These are phyloP conservation scores for Leptinotarsa rubiginosa DNA, from an alignment of 2,888 invertebrate species.

Conservation along the genomic window DNA sequence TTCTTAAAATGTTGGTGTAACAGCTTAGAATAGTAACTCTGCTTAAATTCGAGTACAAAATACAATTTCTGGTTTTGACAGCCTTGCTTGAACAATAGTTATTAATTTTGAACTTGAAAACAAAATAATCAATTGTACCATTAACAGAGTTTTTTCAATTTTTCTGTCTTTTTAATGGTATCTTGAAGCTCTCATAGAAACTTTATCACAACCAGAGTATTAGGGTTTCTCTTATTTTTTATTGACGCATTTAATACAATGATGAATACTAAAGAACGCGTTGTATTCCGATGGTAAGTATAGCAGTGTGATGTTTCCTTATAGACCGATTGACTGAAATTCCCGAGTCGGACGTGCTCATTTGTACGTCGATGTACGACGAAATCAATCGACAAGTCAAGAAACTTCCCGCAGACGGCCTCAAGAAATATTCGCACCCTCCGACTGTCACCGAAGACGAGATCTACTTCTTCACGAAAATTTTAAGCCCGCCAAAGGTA, in stretches of 20 bases:
- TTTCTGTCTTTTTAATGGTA: no score
- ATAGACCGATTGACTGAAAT: constrained; percentile 93
- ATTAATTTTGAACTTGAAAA: no score
- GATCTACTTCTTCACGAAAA: constrained; percentile 81
- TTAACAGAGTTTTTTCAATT: no score
- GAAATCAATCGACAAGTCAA: constrained; percentile 85
- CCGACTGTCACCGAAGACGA: constrained; percentile 94
- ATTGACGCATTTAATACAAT: neutral
- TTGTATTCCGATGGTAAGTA: constrained; percentile 23
- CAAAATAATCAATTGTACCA: no score
- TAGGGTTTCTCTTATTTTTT: neutral
- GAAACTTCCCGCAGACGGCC: constrained; percentile 76
- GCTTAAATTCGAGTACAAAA: no score
- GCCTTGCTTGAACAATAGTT: no score
- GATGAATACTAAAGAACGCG: neutral
- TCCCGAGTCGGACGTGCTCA: constrained; percentile 89
- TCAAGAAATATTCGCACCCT: constrained; percentile 85
- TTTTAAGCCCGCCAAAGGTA: constrained; percentile 75
- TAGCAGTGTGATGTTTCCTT: constrained; percentile 33
- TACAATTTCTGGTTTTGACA: no score
- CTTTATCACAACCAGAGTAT: no score
- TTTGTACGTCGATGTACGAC: constrained; percentile 93
- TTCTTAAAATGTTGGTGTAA: no score
- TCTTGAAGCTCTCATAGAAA: no score
- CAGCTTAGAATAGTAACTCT: no score